Base-by-base conservation (phyloP, 2,797 vertebrate species). In the Neosalanx taihuensis region DNA sequence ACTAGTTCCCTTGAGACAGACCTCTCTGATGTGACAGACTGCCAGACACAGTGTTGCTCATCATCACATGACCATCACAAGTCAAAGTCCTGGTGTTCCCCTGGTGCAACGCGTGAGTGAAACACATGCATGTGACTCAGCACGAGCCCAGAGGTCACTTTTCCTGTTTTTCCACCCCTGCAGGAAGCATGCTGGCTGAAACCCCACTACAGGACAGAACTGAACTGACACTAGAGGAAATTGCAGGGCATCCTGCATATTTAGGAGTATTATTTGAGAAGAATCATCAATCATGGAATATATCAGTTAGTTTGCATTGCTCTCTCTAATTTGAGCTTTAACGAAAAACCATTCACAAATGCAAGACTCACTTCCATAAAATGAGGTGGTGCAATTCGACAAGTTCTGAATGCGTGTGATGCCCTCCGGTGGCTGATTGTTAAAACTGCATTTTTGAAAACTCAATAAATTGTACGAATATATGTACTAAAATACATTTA, bases 111-210 rank as follows among this genome's bases (percentile, higher is more conserved):
- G 1, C 12, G 12, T 13, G 10, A 46, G 41, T 3, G 9, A 3
- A 46, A 46, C 13, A 46, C 2, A 4, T 10, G 18, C 51, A 6
- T 56, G 51, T 56, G 15, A 56, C 51, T 17, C 51, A 17, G 15
- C 51, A 56, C 15, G 41, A 9, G 41, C 2, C 41, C 41, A 5
- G 58, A 12, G 18, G 26, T 20, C 58, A 33, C 71, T 70, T 74
- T 88, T 90, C 89, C 90, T 89, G 87, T 83, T 87, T 82, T 89
- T 81, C 81, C 81, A 76, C 23, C 31, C 65, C 20, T 10, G 67
- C 75, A 74, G 78, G 83, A 89, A 85, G 69, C 73, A 31, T 68
- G 58, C 76, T 31, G 15, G 64, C 71, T 58, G 51, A 29, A 29
- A 70, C 56, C 78, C 75, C 77, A 86, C 79, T 85, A 74, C 53